Percentiles rank a stretch among this genome's conserved stretches.
These are phyloP conservation scores for Platysteira castanea DNA, from an alignment of 2,113 vertebrate genomes.

Conservation along the genomic window DNA sequence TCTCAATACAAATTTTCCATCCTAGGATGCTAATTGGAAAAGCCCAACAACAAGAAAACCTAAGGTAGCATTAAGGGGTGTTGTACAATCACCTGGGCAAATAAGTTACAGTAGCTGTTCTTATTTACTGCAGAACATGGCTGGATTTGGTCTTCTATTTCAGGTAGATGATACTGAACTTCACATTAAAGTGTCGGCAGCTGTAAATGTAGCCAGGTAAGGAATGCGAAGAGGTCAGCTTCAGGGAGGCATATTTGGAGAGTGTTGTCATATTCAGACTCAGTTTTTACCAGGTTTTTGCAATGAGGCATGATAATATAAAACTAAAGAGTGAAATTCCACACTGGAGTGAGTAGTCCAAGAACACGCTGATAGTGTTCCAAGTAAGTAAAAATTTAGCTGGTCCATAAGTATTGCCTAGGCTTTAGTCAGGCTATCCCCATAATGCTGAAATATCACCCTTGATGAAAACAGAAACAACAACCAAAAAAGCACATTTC, in stretches of 20 bases:
- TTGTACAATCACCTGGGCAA: not conserved
- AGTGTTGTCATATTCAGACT: not conserved
- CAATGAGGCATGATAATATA: not conserved
- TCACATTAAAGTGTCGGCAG: not conserved
- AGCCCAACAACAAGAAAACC: not conserved
- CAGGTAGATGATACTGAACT: not conserved
- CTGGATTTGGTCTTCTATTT: not conserved
- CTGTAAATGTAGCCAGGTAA: not conserved
- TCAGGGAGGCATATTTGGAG: not conserved
- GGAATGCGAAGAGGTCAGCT: not conserved
- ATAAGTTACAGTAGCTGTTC: not conserved
- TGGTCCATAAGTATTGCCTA: not conserved
- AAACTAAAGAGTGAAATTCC: not conserved
- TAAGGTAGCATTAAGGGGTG: not conserved
- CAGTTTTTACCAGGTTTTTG: not conserved
- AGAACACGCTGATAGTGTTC: not conserved
- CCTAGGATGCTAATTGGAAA: not conserved
- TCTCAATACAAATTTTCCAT: not conserved
- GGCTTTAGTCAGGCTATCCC: not conserved
- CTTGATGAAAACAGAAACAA: not conserved
- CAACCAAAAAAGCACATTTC: not conserved
- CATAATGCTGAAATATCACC: not conserved
- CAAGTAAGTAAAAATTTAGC: not conserved
- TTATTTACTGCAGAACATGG: not conserved
- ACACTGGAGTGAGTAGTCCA: not conserved